Conservation (phyloP, 2,888 invertebrate species). For the Callinectes sapidus region DNA sequence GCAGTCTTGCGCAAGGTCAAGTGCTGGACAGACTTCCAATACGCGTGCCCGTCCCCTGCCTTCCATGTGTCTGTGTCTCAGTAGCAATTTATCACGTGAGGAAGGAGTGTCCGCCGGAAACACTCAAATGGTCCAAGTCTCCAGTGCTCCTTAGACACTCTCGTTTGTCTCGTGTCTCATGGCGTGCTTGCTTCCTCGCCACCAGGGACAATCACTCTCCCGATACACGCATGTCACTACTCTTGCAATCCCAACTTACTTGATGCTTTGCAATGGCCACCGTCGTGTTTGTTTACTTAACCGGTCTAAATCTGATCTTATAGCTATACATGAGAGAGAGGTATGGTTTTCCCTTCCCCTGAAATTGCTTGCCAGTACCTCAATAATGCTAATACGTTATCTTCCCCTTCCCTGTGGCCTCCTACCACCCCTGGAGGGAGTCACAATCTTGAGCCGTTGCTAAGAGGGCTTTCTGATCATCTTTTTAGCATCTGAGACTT, state of each 20-base stretch:
- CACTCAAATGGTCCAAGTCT: background rate
- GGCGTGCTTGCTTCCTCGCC: background rate
- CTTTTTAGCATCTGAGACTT: background rate
- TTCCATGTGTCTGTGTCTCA: background rate
- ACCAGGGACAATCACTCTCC: background rate
- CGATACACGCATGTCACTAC: background rate
- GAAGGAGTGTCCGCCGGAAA: background rate
- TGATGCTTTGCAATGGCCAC: background rate
- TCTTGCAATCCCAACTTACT: background rate
- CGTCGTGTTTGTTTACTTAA: background rate
- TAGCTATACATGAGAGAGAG: too few species aligned
- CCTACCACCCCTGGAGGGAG: background rate
- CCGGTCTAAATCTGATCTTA: background rate
- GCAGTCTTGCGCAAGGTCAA: background rate
- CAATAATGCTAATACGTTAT: background rate
- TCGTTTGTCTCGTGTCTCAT: background rate
- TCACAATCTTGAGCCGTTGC: background rate
- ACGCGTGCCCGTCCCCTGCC: background rate
- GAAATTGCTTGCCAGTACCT: background rate
- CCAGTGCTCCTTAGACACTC: background rate
- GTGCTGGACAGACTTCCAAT: background rate
- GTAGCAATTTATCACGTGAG: background rate
- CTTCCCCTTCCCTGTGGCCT: background rate
- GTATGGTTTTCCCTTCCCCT: background rate
- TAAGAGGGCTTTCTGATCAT: background rate